phyloP scores from a whole-genome alignment of 2,888 invertebrate genomes.

The Dione vanillae region DNA sequence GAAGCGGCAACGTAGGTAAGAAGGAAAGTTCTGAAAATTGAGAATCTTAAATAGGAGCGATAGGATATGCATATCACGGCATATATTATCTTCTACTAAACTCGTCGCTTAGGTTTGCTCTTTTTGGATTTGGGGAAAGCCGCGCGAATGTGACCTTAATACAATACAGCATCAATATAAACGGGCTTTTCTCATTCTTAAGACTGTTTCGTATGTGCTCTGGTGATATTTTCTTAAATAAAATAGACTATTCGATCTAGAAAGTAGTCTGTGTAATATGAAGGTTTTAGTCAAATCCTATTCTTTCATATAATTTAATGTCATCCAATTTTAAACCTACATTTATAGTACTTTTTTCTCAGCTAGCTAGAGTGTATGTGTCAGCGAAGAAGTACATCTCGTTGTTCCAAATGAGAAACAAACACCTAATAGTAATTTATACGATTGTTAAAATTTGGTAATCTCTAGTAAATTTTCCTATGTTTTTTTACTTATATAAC shows the following conservation, averaged over 20 bases:
- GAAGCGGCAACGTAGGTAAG: no score
- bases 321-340: background rate
- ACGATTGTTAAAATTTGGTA: no score
- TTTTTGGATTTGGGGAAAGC: conserved; percentile 36
- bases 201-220: conserved; percentile 9
- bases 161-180: conserved; percentile 23
- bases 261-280: background rate
- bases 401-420: no score
- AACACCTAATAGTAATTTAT: no score
- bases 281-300: background rate
- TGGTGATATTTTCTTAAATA: conserved; percentile 20
- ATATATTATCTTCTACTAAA: conserved; percentile 28
- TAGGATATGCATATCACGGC: no score
- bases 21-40: no score
- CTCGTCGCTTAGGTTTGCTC: conserved; percentile 29
- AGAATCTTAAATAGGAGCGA: no score
- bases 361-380: no score
- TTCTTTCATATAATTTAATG: no score
- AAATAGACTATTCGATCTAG: background rate
- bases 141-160: conserved; percentile 38
- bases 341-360: background rate
- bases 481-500: no score
- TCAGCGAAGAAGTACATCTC: no score
- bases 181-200: conserved; percentile 23
- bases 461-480: no score